These are phyloP conservation scores for Heteromyza rotundicornis DNA, from an alignment of 2,888 invertebrate species.

Conservation along the genomic window DNA sequence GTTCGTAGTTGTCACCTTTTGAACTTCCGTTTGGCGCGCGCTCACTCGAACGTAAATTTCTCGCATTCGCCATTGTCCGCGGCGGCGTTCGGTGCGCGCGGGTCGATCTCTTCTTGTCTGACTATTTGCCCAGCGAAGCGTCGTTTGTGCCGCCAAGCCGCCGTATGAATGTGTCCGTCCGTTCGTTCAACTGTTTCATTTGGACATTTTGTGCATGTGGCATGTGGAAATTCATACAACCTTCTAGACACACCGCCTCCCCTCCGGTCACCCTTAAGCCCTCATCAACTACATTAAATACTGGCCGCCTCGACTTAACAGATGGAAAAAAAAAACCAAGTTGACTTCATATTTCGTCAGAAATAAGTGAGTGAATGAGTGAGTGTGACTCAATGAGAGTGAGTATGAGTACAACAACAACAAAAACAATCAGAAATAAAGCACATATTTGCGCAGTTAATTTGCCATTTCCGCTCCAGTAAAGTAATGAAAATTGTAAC, in stretches of 20 bases:
- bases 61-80: slow-evolving; percentile 25
- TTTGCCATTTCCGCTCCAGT: slow-evolving; percentile 52
- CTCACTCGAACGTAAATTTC: slow-evolving; percentile 44
- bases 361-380: background rate
- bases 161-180: no score
- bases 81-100: no score
- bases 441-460: slow-evolving; percentile 48
- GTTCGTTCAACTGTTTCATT: no score
- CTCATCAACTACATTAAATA: no score
- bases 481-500: slow-evolving; percentile 45
- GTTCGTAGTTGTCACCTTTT: slow-evolving; percentile 46
- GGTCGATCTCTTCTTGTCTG: background rate
- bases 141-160: background rate
- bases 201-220: no score
- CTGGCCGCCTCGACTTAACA: no score
- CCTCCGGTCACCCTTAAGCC: no score
- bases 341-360: background rate
- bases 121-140: background rate
- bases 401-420: background rate
- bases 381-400: background rate
- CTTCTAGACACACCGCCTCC: no score
- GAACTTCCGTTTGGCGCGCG: slow-evolving; percentile 46
- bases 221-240: no score
- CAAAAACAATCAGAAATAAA: background rate
- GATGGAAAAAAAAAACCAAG: background rate